These are phyloP conservation scores for Athalia cordata DNA, from an alignment of 2,888 invertebrate genomes.

Conservation along the genomic window DNA sequence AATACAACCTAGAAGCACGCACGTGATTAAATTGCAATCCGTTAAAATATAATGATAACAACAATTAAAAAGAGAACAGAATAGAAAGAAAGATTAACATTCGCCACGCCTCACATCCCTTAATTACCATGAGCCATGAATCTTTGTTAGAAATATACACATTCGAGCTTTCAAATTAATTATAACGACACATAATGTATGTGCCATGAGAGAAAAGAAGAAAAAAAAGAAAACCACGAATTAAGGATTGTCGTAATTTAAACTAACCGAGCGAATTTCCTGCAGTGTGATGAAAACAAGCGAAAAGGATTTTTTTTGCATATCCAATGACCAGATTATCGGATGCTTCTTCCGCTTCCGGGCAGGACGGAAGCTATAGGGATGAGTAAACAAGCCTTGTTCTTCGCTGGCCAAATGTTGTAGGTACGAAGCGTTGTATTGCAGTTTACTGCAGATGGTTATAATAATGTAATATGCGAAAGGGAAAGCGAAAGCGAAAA, in stretches of 20 bases:
- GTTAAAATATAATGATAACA: no score
- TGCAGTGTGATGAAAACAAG: background rate
- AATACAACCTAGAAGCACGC: no score
- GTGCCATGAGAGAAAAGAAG: background rate
- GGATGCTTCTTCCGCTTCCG: conserved; percentile 1
- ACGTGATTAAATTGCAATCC: no score
- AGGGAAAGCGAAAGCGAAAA: no score
- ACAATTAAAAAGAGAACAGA: no score
- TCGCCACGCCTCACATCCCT: no score
- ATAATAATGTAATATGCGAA: no score
- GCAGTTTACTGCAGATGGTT: background rate
- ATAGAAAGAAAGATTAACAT: no score
- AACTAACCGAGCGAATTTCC: conserved; percentile 15
- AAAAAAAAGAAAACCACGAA: no score
- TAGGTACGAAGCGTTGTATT: background rate
- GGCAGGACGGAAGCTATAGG: conserved; percentile 9
- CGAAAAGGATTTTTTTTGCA: background rate
- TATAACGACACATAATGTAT: background rate
- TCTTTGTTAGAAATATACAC: background rate
- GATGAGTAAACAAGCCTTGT: conserved; percentile 30
- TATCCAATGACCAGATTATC: conserved; percentile 14
- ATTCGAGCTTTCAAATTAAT: background rate
- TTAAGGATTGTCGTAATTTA: no score
- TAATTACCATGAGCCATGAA: no score
- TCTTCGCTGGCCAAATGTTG: conserved; percentile 37